Base-by-base conservation (phyloP, 2,888 invertebrate species). In the Polylopha cassiicola region DNA sequence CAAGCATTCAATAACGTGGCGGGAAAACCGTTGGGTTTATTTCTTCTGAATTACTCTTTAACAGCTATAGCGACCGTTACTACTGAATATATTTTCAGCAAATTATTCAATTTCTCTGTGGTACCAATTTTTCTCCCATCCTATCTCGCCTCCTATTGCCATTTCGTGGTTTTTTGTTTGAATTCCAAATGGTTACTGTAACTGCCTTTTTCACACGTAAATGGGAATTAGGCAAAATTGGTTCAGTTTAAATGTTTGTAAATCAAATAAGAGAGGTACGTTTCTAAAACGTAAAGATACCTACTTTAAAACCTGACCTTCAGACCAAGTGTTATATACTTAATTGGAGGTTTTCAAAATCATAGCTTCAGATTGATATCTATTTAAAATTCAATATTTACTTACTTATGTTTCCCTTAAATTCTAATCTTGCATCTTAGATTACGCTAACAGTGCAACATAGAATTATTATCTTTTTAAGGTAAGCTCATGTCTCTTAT, bases 21-120 rank as follows among this genome's bases (percentile, higher is more conserved):
- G 55, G 50, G 50, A 48, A 61, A 61, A 65, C 61, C 57, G 66
- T 62, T 51, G 61, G 54, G 64, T 66, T 68, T 65, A 69, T 65
- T 64, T 62, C 55, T 44, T 50, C 50, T 50, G 61, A 70, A 71
- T 70, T 63, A 64, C 61, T 59, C 57, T 58, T 63, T 63, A 62
- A 59, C 50, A 51, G 51, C 51, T 52, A 50, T 51, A 49, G 47
- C 51, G 46, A 51, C 49, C 51, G 44, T 60, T 65, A 51, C 50
- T 56, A 50, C 54, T 49, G 55, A 61, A 65, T 63, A 64, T 56
- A 53, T 62, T 62, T 64, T 50, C 51, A 45, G 46, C 54, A 58
- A 71, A 70, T 68, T 65, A 68, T 68, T 64, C 56, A 61, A 63
- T 66, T 67, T 53, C 50, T 49, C 49, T 45, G 37, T 42, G 42